These are phyloP conservation scores for Calephelis nemesis DNA, from an alignment of 1,140 invertebrate genomes.

Conservation along the genomic window DNA sequence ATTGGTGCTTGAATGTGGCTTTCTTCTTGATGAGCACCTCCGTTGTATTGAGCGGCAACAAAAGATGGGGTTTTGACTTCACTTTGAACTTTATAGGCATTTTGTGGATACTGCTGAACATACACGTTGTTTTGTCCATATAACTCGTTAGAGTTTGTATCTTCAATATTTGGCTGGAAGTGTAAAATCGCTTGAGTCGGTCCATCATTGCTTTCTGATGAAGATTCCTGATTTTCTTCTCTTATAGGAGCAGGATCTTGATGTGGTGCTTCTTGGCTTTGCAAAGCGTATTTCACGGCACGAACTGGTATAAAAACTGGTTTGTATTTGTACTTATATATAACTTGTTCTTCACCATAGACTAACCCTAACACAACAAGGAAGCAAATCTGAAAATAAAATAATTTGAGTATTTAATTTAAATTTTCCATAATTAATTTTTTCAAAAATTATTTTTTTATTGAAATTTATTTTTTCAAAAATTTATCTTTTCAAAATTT, in stretches of 20 bases:
- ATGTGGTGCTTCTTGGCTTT: conserved; percentile 7
- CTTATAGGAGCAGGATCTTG: conserved; percentile 48
- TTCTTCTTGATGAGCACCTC: conserved; percentile 28
- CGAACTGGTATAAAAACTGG: conserved; percentile 25
- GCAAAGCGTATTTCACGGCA: background rate
- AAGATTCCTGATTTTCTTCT: conserved; percentile 44
- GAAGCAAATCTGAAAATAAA: conserved; percentile 55
- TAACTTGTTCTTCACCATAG: conserved; percentile 44
- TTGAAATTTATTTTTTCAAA: background rate
- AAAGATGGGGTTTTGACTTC: conserved; percentile 29
- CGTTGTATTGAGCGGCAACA: conserved; percentile 36
- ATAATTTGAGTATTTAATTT: background rate
- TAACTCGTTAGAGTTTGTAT: conserved; percentile 50
- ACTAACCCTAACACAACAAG: conserved; percentile 41
- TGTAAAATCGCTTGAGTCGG: conserved; percentile 51
- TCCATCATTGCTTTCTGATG: conserved; percentile 24
- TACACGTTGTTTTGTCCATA: conserved; percentile 43
- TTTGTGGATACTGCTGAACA: conserved; percentile 43
- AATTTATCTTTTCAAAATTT: background rate
- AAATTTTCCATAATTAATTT: background rate
- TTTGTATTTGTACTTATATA: conserved; percentile 43
- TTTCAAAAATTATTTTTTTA: background rate
- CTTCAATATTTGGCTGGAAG: conserved; percentile 43
- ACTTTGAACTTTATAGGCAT: background rate
- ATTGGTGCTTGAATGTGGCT: conserved; percentile 34